Percentiles rank a stretch among this genome's conserved stretches.
These are phyloP conservation scores for Caerostris darwini DNA, from an alignment of 1,140 invertebrate genomes.

Conservation along the genomic window DNA sequence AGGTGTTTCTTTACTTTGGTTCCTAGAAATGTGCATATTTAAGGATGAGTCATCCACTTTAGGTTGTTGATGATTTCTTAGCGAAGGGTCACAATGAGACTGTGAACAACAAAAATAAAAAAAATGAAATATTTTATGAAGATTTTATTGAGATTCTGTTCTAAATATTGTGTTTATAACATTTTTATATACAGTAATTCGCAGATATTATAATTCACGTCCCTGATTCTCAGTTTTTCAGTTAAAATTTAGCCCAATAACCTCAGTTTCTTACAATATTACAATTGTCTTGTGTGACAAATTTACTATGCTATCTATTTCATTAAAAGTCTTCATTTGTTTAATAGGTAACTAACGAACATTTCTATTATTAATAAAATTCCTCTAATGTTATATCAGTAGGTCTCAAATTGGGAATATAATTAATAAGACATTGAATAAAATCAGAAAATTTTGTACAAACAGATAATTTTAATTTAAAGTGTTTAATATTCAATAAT, in stretches of 20 bases:
- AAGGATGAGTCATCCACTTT: neutral
- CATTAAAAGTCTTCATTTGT: too few relatives aligned
- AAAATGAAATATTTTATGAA: neutral
- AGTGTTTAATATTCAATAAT: neutral
- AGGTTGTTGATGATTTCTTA: neutral
- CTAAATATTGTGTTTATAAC: neutral
- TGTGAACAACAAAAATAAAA: neutral
- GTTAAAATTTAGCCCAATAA: neutral
- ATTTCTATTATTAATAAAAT: neutral
- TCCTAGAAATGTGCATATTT: slow-evolving; percentile 38
- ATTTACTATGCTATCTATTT: too few relatives aligned
- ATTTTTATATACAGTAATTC: neutral
- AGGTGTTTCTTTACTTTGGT: neutral
- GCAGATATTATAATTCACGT: neutral
- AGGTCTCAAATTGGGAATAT: neutral
- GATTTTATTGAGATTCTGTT: neutral
- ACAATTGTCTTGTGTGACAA: too few relatives aligned
- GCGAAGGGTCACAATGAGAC: neutral
- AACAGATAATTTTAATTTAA: neutral
- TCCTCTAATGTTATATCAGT: neutral
- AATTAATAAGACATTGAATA: neutral
- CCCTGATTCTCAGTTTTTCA: neutral
- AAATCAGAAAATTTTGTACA: neutral
- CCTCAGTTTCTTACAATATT: too few relatives aligned
- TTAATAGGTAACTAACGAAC: too few relatives aligned